Conservation (phyloP, 2,888 invertebrate species). For the Masnerella sp. region DNA sequence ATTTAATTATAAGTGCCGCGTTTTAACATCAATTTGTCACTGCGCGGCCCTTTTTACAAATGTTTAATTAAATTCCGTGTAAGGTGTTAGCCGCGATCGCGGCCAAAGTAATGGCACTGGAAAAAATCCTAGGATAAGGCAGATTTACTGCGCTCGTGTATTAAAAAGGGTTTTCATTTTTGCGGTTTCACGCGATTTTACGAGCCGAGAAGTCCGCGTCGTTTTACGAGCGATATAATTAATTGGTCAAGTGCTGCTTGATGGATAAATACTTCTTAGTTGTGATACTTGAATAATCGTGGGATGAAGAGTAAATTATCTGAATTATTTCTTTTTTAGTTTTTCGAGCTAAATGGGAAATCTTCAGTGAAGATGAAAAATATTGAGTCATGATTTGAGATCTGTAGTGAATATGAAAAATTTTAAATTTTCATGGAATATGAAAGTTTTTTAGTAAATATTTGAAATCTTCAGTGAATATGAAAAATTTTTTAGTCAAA, state of each 20-base stretch:
- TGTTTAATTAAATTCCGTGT: conserved; percentile 51
- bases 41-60: conserved; percentile 15
- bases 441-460: no score
- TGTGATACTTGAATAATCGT: no score
- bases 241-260: conserved; percentile 3
- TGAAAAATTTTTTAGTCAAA: no score
- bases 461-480: no score
- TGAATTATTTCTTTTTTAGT: no score
- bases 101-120: conserved; percentile 5
- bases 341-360: no score
- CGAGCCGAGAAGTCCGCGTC: conserved; percentile 21
- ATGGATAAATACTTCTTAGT: neutral
- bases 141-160: conserved; percentile 43
- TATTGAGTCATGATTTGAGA: no score
- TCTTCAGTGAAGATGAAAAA: no score
- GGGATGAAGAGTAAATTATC: no score
- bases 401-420: no score
- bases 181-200: conserved; percentile 28
- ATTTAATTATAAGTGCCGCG: conserved; percentile 42
- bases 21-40: conserved; percentile 32
- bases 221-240: conserved; percentile 19
- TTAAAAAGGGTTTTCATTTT: conserved; percentile 49
- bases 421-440: no score
- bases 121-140: conserved; percentile 41
- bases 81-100: conserved; percentile 34